Percentiles rank a stretch among this genome's conserved stretches.
Conservation (phyloP, 2,888 invertebrate species). For the Cataglyphis altisquamis region DNA sequence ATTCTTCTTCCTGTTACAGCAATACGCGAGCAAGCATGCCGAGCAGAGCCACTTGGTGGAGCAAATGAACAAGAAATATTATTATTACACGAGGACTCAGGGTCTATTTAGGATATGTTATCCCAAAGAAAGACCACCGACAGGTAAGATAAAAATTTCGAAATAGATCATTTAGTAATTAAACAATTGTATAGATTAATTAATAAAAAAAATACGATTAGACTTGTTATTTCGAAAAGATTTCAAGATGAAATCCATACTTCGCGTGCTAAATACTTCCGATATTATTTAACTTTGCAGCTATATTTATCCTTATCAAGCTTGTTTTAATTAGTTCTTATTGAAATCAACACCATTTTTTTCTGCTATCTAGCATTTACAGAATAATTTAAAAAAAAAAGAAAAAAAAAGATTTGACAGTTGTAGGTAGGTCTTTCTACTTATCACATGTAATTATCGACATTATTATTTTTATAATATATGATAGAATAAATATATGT, state of each 20-base stretch:
- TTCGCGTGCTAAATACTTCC: no score
- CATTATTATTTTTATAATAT: background rate
- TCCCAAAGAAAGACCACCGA: conserved; percentile 95
- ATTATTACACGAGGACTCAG: conserved; percentile 96
- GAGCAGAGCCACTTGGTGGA: conserved; percentile 91
- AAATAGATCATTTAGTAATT: background rate
- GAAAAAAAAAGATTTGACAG: background rate
- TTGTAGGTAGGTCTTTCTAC: background rate
- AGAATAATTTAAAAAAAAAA: background rate
- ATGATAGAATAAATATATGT: background rate
- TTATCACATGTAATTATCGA: background rate
- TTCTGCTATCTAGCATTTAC: background rate
- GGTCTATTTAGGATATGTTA: conserved; percentile 98
- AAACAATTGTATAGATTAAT: background rate
- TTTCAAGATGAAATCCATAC: background rate
- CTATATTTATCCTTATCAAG: no score
- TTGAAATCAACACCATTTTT: background rate
- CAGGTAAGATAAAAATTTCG: conserved; percentile 88
- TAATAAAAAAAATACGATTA: background rate
- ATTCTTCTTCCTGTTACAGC: conserved; percentile 86
- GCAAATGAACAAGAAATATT: conserved; percentile 94
- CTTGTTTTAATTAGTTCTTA: no score
- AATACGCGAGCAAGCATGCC: conserved; percentile 91
- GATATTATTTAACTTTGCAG: no score
- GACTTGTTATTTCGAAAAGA: background rate